Evolutionary conservation across 2,888 invertebrate species (phyloP), one percentile per base, ranked within the genome.

Genomic region (Drosophila eohydei): DNA sequence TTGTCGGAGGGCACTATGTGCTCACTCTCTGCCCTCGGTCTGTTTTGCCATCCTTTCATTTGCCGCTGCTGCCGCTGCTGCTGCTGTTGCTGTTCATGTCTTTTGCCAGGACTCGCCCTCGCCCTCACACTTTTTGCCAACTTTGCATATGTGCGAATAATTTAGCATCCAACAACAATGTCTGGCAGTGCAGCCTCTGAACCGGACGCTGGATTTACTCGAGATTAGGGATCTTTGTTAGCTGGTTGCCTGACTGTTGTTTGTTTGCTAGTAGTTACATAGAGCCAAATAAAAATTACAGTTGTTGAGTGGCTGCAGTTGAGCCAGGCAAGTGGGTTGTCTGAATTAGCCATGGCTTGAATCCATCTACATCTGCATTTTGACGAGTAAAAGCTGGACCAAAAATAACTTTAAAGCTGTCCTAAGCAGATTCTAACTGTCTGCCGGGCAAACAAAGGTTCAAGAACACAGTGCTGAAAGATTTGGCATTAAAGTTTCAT

Each of bases 131-230:
- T 79, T 90, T 89, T 88, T 87, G 89, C 89, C 74, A 78, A 89
- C 88, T 85, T 90, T 90, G 90, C 86, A 90, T 90, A 86, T 90
- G 86, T 89, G 86, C 90, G 88, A 86, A 86, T 89, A 83, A 83
- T 88, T 89, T 85, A 82, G 67, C 70, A 83, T 73, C 58, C 71
- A 55, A 52, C 62, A 64, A 62, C 58, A 65, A 54, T 51, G 60
- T 69, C 61, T 54, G 78, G 48, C 40, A 26, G 12, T 46, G 54
- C 60, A 61, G 70, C 36, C 40, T 78, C 32, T 65, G 74, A 62
- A 67, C 74, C 74, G 62, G 58, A 78, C 59, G 78, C 73, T 89
- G 89, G 89, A 87, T 88, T 88, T 84, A 90, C 90, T 89, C 72
- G 52, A 84, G 84, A 89, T 89, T 84, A 89, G 88, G 85, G 82